Base-by-base conservation (phyloP, 2,797 vertebrate species). In the Pempheris klunzingeri region DNA sequence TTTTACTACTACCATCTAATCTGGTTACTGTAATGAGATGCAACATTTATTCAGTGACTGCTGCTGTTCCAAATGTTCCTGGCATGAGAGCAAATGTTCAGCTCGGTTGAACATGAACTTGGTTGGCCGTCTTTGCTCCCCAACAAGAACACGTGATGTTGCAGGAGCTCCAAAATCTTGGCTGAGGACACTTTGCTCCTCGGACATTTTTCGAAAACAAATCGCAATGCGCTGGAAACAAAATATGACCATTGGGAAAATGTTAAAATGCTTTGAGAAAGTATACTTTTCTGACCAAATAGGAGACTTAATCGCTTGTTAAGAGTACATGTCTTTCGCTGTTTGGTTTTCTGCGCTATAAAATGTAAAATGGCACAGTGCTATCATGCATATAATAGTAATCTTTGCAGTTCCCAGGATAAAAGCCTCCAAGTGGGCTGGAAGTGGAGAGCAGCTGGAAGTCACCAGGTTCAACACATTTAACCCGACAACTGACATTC, bases 21-120 rank as follows among this genome's bases (percentile, higher is more conserved):
- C 9, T 62, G 46, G 43, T 62, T 61, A 69, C 46, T 41, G 13
- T 60, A 71, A 76, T 67, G 28, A 44, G 53, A 77, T 62, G 18
- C 34, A 62, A 30, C n/a, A 43, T 53, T 60, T 0, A 24, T 71
- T 81, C 32, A 58, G 1, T 44, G 61, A 64, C 28, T 39, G 1
- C 20, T 39, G 9, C 9, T 53, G 32, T 26, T 57, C 49, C n/a
- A 61, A 53, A 22, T 72, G 38, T 47, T 62, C 62, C 54, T 72
- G 68, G 72, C 68, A n/a, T 76, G 11, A 12, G 22, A 59, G 26
- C 38, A 70, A 18, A 76, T 75, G 62, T 72, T 81, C 34, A 60
- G 71, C 75, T 65, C 61, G 62, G 55, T 70, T 77, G 49, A 67
- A 77, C 69, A 17, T 73, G 64, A 74, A 82, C 72, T 73, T 62